Base-by-base conservation (phyloP, 2,888 invertebrate species). In the Diarsia rubi region DNA sequence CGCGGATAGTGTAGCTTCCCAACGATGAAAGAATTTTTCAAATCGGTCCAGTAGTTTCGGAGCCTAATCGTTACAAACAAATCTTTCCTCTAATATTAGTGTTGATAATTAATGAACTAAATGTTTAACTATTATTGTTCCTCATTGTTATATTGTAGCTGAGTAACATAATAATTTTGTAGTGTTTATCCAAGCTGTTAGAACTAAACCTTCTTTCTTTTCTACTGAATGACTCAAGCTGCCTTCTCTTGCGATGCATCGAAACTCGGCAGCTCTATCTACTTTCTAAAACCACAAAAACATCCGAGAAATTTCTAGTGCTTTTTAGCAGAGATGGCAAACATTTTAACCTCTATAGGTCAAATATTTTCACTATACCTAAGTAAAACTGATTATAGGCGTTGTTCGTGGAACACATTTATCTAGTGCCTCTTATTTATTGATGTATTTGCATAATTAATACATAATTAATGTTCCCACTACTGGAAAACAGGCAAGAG, bases 191-290 rank as follows among this genome's bases (percentile, higher is more conserved):
- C 0, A 14, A 24, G 57, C 9, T 49, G n/a, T 69, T 57, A 8
- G 9, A 2, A 70, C 8, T 59, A 3, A 3, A 21, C 14, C 62
- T 84, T 81, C 84, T 76, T 24, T 24, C 1, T 1, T 37, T 16
- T 6, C 12, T 37, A 31, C 3, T 12, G 1, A 21, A 37, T 49
- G 47, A 0, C 31, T 14, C n/a, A 12, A 71, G 19, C 44, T 66
- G 52, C 79, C 79, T 73, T 69, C 78, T 85, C 88, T 91, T 91
- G 87, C 88, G 89, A 90, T 89, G 90, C 90, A 86, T 85, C 82
- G 83, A 86, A 84, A 83, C 82, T 85, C 85, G 65, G 78, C 74
- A 71, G 57, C 54, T 72, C 42, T 82, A 67, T 84, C 69, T 54
- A 86, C 89, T 89, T 88, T 88, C 88, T 89, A 88, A 88, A 85